Evolutionary conservation across 2,888 invertebrate species (phyloP), one percentile per base, ranked within the genome.

Genomic region (Ectemnius continuus): DNA sequence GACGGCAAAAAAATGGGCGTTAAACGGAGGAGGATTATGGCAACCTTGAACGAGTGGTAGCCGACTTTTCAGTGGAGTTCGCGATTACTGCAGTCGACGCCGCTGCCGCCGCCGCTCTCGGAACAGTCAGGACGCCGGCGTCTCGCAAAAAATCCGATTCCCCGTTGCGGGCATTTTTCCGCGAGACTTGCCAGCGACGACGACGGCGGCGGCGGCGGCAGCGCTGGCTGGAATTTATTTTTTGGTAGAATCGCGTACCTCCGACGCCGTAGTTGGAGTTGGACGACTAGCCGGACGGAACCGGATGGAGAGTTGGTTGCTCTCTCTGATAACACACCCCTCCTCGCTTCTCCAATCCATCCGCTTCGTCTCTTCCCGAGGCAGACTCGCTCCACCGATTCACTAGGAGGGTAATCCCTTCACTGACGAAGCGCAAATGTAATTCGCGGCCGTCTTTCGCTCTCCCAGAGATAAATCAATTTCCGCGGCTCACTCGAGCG

Each of bases 41-140:
- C 76, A 82, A 83, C 83, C 83, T 82, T 82, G 82, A 83, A 71
- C 69, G 79, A 73, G 64, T 63, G 4, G 66, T 46, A 52, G 68
- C n/a, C 20, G 65, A 73, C 70, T 78, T 78, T 78, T 69, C 74
- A 36, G 36, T 59, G 58, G 68, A 77, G 64, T 75, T 74, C 66
- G 28, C 45, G 36, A 11, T 36, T 36, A 36, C 5, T 36, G 67
- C 65, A 64, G 52, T 59, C 60, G 45, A 28, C 52, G 66, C 57
- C 60, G 76, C 64, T 67, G 28, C 28, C 28, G 36, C 5, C 36
- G 36, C 36, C 36, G 36, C 36, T 36, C 36, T 36, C 36, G 11
- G 36, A 36, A 36, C 36, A 6, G 8, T 36, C 36, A 11, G 36
- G 11, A 11, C 36, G 11, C 36, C 36, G 36, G 36, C 36, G 36